These are phyloP conservation scores for Sebastes itinus DNA, from an alignment of 2,797 vertebrate genomes.

Conservation along the genomic window DNA sequence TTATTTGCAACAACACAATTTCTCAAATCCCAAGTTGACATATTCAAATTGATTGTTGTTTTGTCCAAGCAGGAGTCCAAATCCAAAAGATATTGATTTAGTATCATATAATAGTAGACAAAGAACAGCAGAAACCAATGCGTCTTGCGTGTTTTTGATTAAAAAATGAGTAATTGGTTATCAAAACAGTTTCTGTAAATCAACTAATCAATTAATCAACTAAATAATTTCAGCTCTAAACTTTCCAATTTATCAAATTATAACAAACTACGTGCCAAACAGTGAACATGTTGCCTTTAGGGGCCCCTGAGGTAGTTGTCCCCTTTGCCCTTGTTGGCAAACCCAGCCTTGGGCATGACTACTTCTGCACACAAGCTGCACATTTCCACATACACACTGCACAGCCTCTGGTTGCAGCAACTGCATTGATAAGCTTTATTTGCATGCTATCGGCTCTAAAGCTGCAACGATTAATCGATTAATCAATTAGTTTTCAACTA, in stretches of 20 bases:
- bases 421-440: fast-evolving
- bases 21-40: background rate
- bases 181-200: background rate
- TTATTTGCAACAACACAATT: background rate
- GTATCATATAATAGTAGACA: background rate
- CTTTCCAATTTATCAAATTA: background rate
- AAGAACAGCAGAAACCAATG: background rate
- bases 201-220: background rate
- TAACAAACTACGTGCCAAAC: background rate
- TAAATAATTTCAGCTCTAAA: background rate
- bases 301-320: background rate
- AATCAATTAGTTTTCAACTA: too few relatives aligned
- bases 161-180: background rate
- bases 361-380: background rate
- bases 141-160: background rate
- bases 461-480: too few relatives aligned
- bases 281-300: background rate
- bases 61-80: background rate
- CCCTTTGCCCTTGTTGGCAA: background rate
- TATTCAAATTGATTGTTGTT: background rate
- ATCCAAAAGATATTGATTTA: background rate
- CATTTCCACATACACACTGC: background rate
- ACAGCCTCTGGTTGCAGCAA: too few relatives aligned
- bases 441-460: too few relatives aligned
- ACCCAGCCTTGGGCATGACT: background rate